A percentile compares a stretch with the other conserved stretches of the same genome.
Conservation (phyloP, 2,797 vertebrate species). For the Percopsis omiscomaycus region DNA sequence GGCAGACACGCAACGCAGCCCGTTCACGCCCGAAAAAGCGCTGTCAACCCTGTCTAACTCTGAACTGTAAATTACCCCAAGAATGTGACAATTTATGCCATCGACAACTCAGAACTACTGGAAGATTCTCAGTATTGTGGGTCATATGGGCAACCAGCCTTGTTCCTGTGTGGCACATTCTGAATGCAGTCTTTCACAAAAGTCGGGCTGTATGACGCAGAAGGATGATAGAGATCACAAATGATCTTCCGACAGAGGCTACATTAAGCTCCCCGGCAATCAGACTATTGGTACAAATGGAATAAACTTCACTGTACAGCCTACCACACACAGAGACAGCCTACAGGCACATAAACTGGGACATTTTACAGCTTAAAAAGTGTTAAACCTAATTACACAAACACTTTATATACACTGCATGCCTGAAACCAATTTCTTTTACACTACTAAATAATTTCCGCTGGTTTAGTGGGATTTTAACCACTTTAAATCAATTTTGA, state of each 20-base stretch:
- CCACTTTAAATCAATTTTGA: constrained; percentile 1
- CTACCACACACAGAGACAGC: not conserved
- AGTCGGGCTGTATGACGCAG: constrained; percentile 57
- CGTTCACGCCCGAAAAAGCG: not conserved
- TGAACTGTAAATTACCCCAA: not conserved
- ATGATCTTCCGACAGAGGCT: constrained; percentile 31
- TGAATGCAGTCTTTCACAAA: constrained; percentile 72
- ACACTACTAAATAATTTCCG: constrained; percentile 1
- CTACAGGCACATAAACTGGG: not conserved
- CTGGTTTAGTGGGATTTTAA: not conserved
- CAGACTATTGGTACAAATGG: constrained; percentile 8
- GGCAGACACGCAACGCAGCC: not conserved
- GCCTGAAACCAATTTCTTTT: not conserved
- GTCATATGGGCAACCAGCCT: constrained; percentile 61
- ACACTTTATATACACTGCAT: not conserved
- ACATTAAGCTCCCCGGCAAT: constrained; percentile 12
- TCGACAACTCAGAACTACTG: no score
- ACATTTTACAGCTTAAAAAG: not conserved
- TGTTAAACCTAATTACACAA: not conserved
- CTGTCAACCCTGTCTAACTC: not conserved
- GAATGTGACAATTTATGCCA: no score
- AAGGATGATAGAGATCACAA: constrained; percentile 31
- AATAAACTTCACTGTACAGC: not conserved
- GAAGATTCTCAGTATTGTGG: constrained; percentile 20
- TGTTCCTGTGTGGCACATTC: constrained; percentile 32